A percentile compares a stretch with the other conserved stretches of the same genome.
These are phyloP conservation scores for Drosophila pandora DNA, from an alignment of 1,140 invertebrate species.

Conservation along the genomic window DNA sequence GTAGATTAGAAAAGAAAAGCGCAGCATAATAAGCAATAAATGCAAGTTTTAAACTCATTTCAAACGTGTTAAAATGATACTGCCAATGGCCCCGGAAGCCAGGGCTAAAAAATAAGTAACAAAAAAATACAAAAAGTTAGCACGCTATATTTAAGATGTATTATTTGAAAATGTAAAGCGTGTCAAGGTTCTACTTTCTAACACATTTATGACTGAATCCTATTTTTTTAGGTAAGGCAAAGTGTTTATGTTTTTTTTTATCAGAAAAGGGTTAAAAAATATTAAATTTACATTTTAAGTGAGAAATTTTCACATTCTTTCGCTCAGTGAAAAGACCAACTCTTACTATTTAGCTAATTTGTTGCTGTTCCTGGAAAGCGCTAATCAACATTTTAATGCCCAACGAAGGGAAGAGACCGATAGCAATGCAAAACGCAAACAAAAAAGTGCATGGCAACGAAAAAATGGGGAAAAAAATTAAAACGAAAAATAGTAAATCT, in stretches of 20 bases:
- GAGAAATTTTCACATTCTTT: neutral
- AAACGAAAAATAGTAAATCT: slow-evolving; percentile 22
- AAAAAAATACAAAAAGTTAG: slow-evolving; percentile 7
- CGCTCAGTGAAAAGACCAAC: neutral
- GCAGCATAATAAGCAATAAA: slow-evolving; percentile 58
- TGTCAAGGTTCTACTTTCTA: neutral
- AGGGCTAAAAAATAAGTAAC: slow-evolving; percentile 28
- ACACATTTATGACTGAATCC: too few relatives aligned
- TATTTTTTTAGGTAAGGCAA: too few relatives aligned
- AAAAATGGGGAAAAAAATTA: neutral
- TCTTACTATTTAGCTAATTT: slow-evolving; percentile 51
- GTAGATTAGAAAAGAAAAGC: slow-evolving; percentile 60
- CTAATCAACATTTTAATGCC: slow-evolving; percentile 74
- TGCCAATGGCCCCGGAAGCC: slow-evolving; percentile 32
- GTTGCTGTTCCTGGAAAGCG: slow-evolving; percentile 57
- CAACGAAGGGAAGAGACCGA: slow-evolving; percentile 41
- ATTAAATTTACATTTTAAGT: too few relatives aligned
- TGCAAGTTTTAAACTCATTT: slow-evolving; percentile 44
- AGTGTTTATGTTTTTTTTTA: too few relatives aligned
- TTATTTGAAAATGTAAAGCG: neutral
- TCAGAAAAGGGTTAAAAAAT: too few relatives aligned
- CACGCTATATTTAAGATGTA: slow-evolving; percentile 15
- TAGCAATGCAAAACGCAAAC: slow-evolving; percentile 52
- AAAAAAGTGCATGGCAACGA: slow-evolving; percentile 50
- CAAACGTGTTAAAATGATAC: slow-evolving; percentile 52